A percentile compares a stretch with the other conserved stretches of the same genome.
Conservation (phyloP, 2,797 vertebrate genomes). For the Sebastes trivittatus region DNA sequence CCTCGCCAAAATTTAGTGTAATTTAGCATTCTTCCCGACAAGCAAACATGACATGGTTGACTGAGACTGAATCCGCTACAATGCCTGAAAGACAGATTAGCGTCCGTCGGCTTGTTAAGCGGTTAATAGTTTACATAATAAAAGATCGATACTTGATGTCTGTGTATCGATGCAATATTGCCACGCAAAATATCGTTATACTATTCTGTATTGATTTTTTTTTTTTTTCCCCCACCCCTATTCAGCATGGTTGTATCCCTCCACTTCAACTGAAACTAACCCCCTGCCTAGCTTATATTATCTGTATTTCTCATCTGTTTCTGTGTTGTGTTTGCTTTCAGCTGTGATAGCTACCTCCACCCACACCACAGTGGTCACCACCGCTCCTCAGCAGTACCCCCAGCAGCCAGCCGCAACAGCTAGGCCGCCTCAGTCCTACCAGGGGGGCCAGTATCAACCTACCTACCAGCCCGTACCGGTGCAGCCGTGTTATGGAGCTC, state of each 20-base stretch:
- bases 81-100: too few species aligned
- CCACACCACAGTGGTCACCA: constrained; percentile 77
- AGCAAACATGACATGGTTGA: too few species aligned
- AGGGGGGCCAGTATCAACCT: constrained; percentile 58
- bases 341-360: constrained; percentile 76
- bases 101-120: too few species aligned
- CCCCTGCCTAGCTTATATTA: neutral
- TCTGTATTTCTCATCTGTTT: neutral
- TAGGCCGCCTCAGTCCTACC: constrained; percentile 55
- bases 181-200: too few species aligned
- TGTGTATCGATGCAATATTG: too few species aligned
- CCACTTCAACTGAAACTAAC: neutral
- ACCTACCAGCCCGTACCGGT: constrained; percentile 74
- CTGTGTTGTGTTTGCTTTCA: constrained; percentile 40
- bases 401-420: constrained; percentile 56
- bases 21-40: too few species aligned
- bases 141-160: too few species aligned
- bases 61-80: too few species aligned
- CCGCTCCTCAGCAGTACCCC: constrained; percentile 65
- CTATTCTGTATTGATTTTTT: too few species aligned
- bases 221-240: neutral
- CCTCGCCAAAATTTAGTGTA: too few species aligned
- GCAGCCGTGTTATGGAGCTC: constrained; percentile 62
- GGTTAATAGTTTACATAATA: too few species aligned
- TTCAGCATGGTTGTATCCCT: neutral